Evolutionary conservation across 2,888 invertebrate genomes (phyloP), one percentile per base, ranked within the genome.

Genomic region (Tolmerus cingulatus): DNA sequence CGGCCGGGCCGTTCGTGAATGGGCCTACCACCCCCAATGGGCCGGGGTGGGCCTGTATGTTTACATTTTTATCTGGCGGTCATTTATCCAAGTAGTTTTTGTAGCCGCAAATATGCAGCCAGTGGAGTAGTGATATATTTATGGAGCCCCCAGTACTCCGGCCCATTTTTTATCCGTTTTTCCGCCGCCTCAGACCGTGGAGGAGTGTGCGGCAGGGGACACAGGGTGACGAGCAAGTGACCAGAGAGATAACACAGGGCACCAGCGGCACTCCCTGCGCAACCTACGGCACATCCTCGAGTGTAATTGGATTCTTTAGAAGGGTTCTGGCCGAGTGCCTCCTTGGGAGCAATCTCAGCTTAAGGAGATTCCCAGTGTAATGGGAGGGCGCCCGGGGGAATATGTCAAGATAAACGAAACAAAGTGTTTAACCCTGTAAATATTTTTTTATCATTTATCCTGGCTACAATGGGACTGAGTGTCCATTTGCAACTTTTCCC

Each of bases 401-500:
- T 86, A 86, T 86, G 86, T 86, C 86, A 86, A 86, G 86, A 86
- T 86, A 86, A 86, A 77, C 27, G 55, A 51, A 78, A 78, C 77
- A 57, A 57, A 78, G 86, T 86, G 86, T 86, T 76, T 77, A 57
- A 30, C 78, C 77, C 57, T 23, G 86, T 57, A 86, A 86, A 86
- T 86, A 86, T 86, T 86, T 86, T 86, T 86, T 86, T 78, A 78
- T 78, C 77, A 78, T 86, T 78, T 78, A 46, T 86, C 77, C 40
- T 9, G 40, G 37, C 30, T 46, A 86, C 27, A 30, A 51, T 34
- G 27, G 57, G 40, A 27, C 78, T 78, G 76, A 86, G 86, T 86
- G 86, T 86, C 76, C 86, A 86, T 86, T 86, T 86, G 78, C 86
- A 86, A 86, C 57, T 86, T 86, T 86, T 86, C 86, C 77, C 78